A percentile compares a stretch with the other conserved stretches of the same genome.
Conservation (phyloP, 2,888 invertebrate genomes). For the Parnassius apollo region DNA sequence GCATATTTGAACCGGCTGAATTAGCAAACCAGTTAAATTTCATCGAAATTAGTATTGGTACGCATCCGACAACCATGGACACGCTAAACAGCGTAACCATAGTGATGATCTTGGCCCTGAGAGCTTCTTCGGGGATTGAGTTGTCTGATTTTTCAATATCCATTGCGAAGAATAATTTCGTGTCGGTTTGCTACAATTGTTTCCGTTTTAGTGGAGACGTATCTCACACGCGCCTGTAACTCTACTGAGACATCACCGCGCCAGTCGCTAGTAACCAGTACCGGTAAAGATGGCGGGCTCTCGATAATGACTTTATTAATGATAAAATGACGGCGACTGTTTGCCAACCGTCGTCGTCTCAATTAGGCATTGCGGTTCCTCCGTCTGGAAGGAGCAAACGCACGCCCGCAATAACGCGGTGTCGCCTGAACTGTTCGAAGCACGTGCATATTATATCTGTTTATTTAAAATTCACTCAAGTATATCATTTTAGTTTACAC, state of each 20-base stretch:
- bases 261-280: slow-evolving; percentile 36
- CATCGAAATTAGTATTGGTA: slow-evolving; percentile 86
- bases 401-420: slow-evolving; percentile 6
- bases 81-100: slow-evolving; percentile 88
- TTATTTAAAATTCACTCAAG: slow-evolving; percentile 11
- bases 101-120: slow-evolving; percentile 88
- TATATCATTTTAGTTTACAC: slow-evolving; percentile 2
- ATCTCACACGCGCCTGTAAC: slow-evolving; percentile 32
- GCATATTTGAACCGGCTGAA: slow-evolving; percentile 62
- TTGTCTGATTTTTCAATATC: slow-evolving; percentile 27
- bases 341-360: slow-evolving; percentile 41
- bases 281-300: slow-evolving; percentile 50
- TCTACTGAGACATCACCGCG: slow-evolving; percentile 62
- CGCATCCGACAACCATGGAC: slow-evolving; percentile 87
- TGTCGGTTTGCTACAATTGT: slow-evolving; percentile 36
- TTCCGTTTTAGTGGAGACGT: slow-evolving; percentile 30
- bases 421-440: background rate
- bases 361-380: slow-evolving; percentile 20
- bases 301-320: slow-evolving; percentile 67
- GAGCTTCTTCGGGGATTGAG: slow-evolving; percentile 59
- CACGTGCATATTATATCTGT: slow-evolving; percentile 7
- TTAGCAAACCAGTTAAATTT: slow-evolving; percentile 83
- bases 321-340: slow-evolving; percentile 61
- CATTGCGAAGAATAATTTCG: slow-evolving; percentile 20
- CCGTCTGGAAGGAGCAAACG: slow-evolving; percentile 14